These are phyloP conservation scores for Nemoura dubitans DNA, from an alignment of 2,888 invertebrate species.

Conservation along the genomic window DNA sequence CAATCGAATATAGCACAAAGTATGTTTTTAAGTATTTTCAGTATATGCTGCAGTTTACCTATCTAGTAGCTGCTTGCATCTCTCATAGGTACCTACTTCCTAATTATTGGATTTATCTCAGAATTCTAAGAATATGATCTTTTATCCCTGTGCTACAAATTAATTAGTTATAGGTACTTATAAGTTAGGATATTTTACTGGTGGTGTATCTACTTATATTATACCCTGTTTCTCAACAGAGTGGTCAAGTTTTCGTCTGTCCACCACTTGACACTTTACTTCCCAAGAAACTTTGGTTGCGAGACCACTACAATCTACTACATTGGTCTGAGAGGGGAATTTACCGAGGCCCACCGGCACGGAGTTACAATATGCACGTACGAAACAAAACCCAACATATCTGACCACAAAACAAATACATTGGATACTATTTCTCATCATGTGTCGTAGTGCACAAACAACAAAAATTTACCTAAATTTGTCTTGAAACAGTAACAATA, in stretches of 20 bases:
- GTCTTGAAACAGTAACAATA: background rate
- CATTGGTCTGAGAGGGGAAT: slow-evolving; percentile 95
- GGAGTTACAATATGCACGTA: slow-evolving; percentile 93
- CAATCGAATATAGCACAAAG: slow-evolving; percentile 91
- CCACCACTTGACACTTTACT: slow-evolving; percentile 88
- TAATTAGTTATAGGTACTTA: no score
- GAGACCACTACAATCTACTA: slow-evolving; percentile 90
- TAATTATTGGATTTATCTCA: no score
- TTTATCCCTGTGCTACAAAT: no score
- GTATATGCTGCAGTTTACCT: no score
- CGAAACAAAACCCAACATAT: slow-evolving; percentile 84
- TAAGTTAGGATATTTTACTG: no score
- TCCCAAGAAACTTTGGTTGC: slow-evolving; percentile 87
- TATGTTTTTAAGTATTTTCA: no score
- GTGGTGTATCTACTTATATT: no score
- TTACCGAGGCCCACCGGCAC: slow-evolving; percentile 81
- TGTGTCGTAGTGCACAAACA: slow-evolving; percentile 66
- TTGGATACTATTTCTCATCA: slow-evolving; percentile 69
- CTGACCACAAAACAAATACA: slow-evolving; percentile 82
- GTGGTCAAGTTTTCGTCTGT: slow-evolving; percentile 92
- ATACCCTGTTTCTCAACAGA: slow-evolving; percentile 69
- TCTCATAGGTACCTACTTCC: no score
- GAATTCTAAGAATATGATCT: background rate
- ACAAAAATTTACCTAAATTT: slow-evolving; percentile 14
- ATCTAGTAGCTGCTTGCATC: no score